Percentiles rank a stretch among this genome's conserved stretches.
phyloP scores from a whole-genome alignment of 2,113 vertebrate genomes.

The Aplodontia rufa region DNA sequence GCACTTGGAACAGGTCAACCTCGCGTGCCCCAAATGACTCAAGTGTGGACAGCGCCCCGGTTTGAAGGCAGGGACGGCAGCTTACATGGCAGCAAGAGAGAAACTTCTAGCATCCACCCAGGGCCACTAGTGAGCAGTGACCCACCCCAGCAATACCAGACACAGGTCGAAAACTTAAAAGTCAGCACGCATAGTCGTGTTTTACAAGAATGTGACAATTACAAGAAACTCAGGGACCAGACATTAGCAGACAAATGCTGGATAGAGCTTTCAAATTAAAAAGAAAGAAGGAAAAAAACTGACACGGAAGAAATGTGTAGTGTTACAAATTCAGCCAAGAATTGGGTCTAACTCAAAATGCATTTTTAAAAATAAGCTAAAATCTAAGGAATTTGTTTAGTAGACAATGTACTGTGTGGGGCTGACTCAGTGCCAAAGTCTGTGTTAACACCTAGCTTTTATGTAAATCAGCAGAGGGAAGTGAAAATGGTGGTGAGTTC shows the following conservation, averaged over 20 bases:
- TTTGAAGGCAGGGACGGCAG: not conserved
- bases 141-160: not conserved
- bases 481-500: not conserved
- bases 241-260: conserved; percentile 75
- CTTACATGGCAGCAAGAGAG: not conserved
- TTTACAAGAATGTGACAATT: conserved; percentile 68
- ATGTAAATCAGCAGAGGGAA: not conserved
- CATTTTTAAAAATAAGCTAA: not conserved
- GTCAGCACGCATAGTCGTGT: conserved; percentile 45
- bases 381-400: conserved; percentile 6
- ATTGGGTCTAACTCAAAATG: not conserved
- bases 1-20: not conserved
- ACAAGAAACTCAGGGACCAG: conserved; percentile 69
- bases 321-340: conserved; percentile 35
- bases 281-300: not conserved
- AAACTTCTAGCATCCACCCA: not conserved
- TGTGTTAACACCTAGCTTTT: not conserved
- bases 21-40: not conserved
- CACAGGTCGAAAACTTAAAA: not conserved
- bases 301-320: not conserved
- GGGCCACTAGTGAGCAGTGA: not conserved
- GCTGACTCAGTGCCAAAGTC: not conserved
- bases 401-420: not conserved
- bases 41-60: not conserved
- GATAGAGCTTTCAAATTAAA: conserved; percentile 59